A percentile compares a stretch with the other conserved stretches of the same genome.
These are phyloP conservation scores for Rhysida immarginata DNA, from an alignment of 1,140 invertebrate genomes.

Conservation along the genomic window DNA sequence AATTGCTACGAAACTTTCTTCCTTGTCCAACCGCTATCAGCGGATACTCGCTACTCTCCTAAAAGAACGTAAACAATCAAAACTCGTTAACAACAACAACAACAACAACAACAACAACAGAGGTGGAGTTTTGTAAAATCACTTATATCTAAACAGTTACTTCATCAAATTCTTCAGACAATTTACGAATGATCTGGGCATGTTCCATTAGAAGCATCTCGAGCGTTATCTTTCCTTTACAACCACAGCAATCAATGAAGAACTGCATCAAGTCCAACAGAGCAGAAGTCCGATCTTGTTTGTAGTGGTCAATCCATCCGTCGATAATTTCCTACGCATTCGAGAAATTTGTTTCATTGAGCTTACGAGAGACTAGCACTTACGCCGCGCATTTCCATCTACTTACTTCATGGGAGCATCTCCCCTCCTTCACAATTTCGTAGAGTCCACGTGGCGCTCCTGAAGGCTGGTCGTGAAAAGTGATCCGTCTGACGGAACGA, in stretches of 20 bases:
- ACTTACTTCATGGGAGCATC: conserved; percentile 29
- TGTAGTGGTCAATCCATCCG: conserved; percentile 98
- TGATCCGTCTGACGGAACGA: background rate
- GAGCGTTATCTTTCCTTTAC: conserved; percentile 86
- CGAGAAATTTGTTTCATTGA: conserved; percentile 18
- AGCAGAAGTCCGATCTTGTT: conserved; percentile 66
- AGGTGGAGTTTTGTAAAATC: too few species aligned
- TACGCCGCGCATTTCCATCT: too few species aligned
- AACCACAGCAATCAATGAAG: conserved; percentile 93
- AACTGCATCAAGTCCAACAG: conserved; percentile 93
- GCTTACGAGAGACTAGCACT: conserved; percentile 10
- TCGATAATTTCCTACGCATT: conserved; percentile 76
- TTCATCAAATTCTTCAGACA: conserved; percentile 99
- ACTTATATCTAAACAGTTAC: too few species aligned
- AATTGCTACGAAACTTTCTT: conserved; percentile 93
- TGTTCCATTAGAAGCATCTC: conserved; percentile 88
- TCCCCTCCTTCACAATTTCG: conserved; percentile 32
- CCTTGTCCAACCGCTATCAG: conserved; percentile 92
- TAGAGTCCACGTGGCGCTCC: conserved; percentile 28
- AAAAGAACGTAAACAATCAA: too few species aligned
- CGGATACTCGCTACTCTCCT: conserved; percentile 98
- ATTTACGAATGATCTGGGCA: conserved; percentile 89
- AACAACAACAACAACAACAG: too few species aligned
- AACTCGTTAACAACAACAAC: too few species aligned
- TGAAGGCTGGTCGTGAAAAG: conserved; percentile 2